Percentiles rank a stretch among this genome's conserved stretches.
Conservation (phyloP, 2,797 vertebrate species). For the Clarias laeviceps region DNA sequence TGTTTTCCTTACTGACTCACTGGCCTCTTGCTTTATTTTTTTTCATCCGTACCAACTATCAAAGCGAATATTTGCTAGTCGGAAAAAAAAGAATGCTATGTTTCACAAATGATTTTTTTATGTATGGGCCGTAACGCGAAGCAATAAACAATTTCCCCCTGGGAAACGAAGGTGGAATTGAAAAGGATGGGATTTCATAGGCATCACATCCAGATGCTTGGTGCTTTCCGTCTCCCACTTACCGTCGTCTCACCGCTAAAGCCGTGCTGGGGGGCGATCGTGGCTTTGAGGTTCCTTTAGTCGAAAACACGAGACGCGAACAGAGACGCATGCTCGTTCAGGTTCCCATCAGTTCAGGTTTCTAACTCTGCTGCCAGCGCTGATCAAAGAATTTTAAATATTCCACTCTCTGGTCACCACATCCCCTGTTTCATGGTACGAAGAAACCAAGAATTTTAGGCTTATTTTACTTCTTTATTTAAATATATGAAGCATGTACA, state of each 20-base stretch:
- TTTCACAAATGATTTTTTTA: constrained; percentile 28
- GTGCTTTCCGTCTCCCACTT: neutral
- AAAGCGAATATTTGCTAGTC: constrained; percentile 17
- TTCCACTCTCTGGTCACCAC: neutral
- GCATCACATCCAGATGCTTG: constrained; percentile 58
- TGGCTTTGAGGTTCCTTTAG: constrained; percentile 32
- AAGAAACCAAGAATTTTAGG: neutral
- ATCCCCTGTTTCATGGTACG: neutral
- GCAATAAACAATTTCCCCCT: constrained; percentile 40
- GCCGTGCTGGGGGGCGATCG: constrained; percentile 15
- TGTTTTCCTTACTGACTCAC: constrained; percentile 3
- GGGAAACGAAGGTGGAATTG: constrained; percentile 35
- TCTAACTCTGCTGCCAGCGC: constrained; percentile 6
- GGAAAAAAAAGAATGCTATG: constrained; percentile 16
- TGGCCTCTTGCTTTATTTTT: constrained; percentile 8
- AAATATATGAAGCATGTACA: neutral
- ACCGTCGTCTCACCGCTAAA: constrained; percentile 16
- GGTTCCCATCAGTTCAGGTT: constrained; percentile 15
- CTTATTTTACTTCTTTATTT: constrained; percentile 3
- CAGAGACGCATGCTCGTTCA: neutral
- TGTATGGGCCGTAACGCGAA: constrained; percentile 1
- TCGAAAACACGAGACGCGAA: constrained; percentile 15
- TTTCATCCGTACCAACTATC: constrained; percentile 18
- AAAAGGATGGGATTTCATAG: constrained; percentile 44
- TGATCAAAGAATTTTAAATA: constrained; percentile 9